These are phyloP conservation scores for Prenolepis imparis DNA, from an alignment of 2,888 invertebrate species.

Conservation along the genomic window DNA sequence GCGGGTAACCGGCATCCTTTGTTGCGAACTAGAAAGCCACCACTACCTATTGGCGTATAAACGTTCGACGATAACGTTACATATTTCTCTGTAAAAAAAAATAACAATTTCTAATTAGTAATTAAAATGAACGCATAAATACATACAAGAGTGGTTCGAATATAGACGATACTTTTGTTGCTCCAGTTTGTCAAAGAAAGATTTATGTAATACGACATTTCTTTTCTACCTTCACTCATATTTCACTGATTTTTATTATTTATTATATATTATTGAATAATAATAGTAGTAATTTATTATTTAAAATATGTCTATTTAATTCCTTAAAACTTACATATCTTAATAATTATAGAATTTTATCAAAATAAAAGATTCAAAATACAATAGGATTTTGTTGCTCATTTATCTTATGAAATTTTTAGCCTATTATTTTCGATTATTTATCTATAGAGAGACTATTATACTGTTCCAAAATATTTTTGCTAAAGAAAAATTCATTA, in stretches of 20 bases:
- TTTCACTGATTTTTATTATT: neutral
- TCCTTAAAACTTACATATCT: neutral
- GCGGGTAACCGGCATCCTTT: constrained; percentile 90
- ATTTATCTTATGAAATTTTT: neutral
- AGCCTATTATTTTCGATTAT: neutral
- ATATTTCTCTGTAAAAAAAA: constrained; percentile 66
- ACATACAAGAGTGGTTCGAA: neutral
- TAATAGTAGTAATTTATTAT: too few relatives aligned
- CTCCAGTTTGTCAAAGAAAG: neutral
- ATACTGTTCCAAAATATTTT: neutral
- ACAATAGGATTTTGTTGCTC: neutral
- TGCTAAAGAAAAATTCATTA: neutral
- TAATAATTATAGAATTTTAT: neutral
- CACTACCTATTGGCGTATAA: constrained; percentile 60
- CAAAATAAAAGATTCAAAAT: constrained; percentile 13
- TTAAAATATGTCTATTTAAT: too few relatives aligned
- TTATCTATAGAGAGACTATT: neutral
- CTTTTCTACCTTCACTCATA: too few relatives aligned
- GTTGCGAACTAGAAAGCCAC: constrained; percentile 88
- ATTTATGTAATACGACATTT: neutral
- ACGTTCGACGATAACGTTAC: constrained; percentile 50
- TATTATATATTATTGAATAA: neutral
- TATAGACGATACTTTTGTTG: neutral
- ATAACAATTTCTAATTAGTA: neutral
- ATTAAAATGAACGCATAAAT: constrained; percentile 9